Conservation (phyloP, 92 coral and sea anemone genomes). For the Umimayanthus kanabou region DNA sequence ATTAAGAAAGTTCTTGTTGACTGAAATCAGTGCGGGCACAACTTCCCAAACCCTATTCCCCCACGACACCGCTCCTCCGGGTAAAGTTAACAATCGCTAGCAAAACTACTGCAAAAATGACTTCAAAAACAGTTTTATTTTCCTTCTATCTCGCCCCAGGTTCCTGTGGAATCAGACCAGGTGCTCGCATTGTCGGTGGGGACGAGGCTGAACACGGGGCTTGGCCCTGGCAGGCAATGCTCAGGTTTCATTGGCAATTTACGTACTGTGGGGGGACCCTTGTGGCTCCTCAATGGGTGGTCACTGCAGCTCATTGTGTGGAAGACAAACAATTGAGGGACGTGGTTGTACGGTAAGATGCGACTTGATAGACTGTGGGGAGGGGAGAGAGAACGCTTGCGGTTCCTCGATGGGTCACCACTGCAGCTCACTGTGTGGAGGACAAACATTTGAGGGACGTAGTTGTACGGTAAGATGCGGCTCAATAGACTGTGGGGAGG, state of each 20-base stretch:
- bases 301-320: background rate
- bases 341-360: background rate
- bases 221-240: background rate
- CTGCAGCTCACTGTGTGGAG: background rate
- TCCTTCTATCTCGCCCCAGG: background rate
- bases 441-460: background rate
- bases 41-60: too few relatives aligned
- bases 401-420: background rate
- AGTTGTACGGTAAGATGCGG: background rate
- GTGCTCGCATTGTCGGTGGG: background rate
- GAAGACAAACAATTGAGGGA: background rate
- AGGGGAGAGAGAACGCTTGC: too few relatives aligned
- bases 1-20: too few relatives aligned
- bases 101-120: background rate
- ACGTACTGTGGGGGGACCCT: background rate
- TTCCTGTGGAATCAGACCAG: background rate
- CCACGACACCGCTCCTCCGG: too few relatives aligned
- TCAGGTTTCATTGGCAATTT: background rate
- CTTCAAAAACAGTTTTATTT: background rate
- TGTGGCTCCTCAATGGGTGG: background rate
- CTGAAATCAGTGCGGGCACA: too few relatives aligned
- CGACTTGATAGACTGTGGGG: too few relatives aligned
- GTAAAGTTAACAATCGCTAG: too few relatives aligned
- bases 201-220: background rate
- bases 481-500: too few relatives aligned